phyloP scores from a whole-genome alignment of 2,797 vertebrate genomes.

The Labroides dimidiatus region DNA sequence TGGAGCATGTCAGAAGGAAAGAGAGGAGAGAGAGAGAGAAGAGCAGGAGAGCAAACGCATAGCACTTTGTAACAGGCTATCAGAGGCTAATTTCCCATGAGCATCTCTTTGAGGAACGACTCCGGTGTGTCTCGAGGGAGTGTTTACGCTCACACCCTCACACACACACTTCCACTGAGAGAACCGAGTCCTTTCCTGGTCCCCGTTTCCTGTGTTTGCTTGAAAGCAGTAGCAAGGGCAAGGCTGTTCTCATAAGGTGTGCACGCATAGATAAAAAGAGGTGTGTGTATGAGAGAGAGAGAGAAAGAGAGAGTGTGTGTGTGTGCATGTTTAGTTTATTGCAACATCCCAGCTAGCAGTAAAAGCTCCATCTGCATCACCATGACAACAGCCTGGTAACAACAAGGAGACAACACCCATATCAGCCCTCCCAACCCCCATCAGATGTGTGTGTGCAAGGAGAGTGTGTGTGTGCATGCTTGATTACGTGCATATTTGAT shows the following conservation, averaged over 20 bases:
- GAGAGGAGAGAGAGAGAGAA: conserved; percentile 6
- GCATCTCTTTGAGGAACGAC: conserved; percentile 67
- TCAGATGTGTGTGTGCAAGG: conserved; percentile 58
- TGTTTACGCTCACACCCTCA: conserved; percentile 65
- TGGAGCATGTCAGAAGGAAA: conserved; percentile 18
- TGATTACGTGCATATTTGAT: conserved; percentile 72
- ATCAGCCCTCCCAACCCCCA: conserved; percentile 80
- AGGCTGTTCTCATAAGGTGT: conserved; percentile 46
- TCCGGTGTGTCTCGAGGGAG: conserved; percentile 64
- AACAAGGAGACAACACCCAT: conserved; percentile 81
- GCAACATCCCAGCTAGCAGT: conserved; percentile 67
- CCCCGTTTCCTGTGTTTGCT: conserved; percentile 39
- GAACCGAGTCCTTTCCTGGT: conserved; percentile 26
- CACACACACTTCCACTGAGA: conserved; percentile 24
- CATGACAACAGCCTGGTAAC: conserved; percentile 83
- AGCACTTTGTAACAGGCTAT: conserved; percentile 66
- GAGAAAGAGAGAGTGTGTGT: conserved; percentile 2
- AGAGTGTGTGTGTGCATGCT: conserved; percentile 56
- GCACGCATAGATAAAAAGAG: conserved; percentile 36
- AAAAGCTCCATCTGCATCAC: conserved; percentile 79
- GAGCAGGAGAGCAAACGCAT: conserved; percentile 31
- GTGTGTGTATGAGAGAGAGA: not conserved
- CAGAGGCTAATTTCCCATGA: conserved; percentile 74
- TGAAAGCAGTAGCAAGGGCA: conserved; percentile 53
- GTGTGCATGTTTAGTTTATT: conserved; percentile 28